Evolutionary conservation across 2,888 invertebrate species (phyloP).

Genomic region (Leptarthrus brevirostris): DNA sequence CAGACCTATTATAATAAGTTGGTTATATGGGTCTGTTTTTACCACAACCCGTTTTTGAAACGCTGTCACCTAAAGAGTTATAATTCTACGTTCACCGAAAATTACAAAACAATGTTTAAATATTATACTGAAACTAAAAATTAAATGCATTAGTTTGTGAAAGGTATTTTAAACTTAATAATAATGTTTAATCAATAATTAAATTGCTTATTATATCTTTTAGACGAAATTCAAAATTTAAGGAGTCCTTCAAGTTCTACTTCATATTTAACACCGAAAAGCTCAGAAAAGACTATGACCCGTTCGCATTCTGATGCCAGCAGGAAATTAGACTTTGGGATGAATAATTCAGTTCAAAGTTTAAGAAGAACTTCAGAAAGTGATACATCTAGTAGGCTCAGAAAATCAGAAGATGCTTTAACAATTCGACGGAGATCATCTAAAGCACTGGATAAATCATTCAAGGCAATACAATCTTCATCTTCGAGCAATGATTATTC

Average conservation of each 20-base stretch:
- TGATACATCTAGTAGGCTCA: constrained; percentile 64
- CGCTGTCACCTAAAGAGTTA: no score
- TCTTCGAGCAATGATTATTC: constrained; percentile 65
- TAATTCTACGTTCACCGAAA: no score
- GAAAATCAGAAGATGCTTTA: constrained; percentile 57
- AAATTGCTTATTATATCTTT: background rate
- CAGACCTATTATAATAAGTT: no score
- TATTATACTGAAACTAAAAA: no score
- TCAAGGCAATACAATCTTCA: constrained; percentile 64
- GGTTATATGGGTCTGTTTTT: no score
- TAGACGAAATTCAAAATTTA: constrained; percentile 57
- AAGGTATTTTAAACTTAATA: no score
- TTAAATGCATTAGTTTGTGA: no score
- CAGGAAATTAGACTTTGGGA: constrained; percentile 64
- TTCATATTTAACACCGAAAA: constrained; percentile 63
- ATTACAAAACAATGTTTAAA: no score
- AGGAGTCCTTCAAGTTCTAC: constrained; percentile 60
- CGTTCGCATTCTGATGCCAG: constrained; percentile 57
- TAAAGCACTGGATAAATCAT: constrained; percentile 65
- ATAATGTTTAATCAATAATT: no score
- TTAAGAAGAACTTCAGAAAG: constrained; percentile 66
- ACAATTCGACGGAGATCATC: constrained; percentile 61
- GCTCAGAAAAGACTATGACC: constrained; percentile 56
- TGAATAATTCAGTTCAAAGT: constrained; percentile 65
- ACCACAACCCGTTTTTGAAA: no score